Evolutionary conservation across 2,888 invertebrate genomes (phyloP).

Genomic region (Campaea margaritaria): DNA sequence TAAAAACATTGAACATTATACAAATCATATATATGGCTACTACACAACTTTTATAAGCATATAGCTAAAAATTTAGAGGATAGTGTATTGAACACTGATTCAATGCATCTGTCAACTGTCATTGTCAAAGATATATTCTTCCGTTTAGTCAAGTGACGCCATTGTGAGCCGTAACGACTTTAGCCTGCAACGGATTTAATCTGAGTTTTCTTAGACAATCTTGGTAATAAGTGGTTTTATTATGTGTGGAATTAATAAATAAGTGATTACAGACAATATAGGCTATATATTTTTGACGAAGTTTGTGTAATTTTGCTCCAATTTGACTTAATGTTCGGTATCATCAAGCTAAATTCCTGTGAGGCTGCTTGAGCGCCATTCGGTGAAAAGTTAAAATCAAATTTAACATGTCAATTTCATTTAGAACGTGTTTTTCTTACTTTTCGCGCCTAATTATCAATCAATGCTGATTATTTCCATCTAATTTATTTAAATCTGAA

Average conservation of each 20-base stretch:
- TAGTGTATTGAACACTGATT: slow-evolving; percentile 49
- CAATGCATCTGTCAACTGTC: slow-evolving; percentile 57
- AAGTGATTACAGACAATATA: slow-evolving; percentile 70
- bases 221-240: slow-evolving; percentile 74
- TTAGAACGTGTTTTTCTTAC: slow-evolving; percentile 42
- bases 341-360: slow-evolving; percentile 88
- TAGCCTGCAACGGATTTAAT: slow-evolving; percentile 87
- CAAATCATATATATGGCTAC: neutral
- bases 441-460: slow-evolving; percentile 36
- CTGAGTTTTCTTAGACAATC: slow-evolving; percentile 89
- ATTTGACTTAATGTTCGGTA: slow-evolving; percentile 84
- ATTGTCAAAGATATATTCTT: slow-evolving; percentile 70
- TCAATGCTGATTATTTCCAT: slow-evolving; percentile 27
- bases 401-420: slow-evolving; percentile 59
- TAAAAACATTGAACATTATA: too few relatives aligned
- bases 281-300: slow-evolving; percentile 76
- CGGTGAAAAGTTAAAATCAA: slow-evolving; percentile 73
- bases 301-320: slow-evolving; percentile 70
- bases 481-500: neutral
- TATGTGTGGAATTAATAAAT: slow-evolving; percentile 70
- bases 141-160: slow-evolving; percentile 89
- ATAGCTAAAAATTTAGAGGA: slow-evolving; percentile 14
- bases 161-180: slow-evolving; percentile 94
- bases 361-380: slow-evolving; percentile 89
- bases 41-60: too few relatives aligned